phyloP scores from a whole-genome alignment of 2,888 invertebrate genomes.

The Pogonocherus hispidulus region DNA sequence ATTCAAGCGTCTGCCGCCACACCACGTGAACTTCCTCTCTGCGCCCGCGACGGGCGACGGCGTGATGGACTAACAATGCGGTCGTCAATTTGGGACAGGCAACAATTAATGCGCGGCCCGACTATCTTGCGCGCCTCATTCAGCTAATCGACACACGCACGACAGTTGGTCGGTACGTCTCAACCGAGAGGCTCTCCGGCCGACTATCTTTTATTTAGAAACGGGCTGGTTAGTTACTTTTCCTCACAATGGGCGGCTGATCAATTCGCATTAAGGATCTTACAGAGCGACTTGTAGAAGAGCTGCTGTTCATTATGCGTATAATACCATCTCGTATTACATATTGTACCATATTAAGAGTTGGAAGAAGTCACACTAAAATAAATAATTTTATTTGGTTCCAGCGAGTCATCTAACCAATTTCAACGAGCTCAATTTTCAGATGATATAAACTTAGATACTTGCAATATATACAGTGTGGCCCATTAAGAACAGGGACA shows the following conservation, averaged over 20 bases:
- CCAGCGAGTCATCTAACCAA: too few species aligned
- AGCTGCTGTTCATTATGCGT: background rate
- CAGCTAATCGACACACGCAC: constrained; percentile 21
- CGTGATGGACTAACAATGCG: constrained; percentile 30
- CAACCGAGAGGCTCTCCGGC: background rate
- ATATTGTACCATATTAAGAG: background rate
- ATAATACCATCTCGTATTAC: background rate
- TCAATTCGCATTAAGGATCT: background rate
- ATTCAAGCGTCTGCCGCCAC: constrained; percentile 7
- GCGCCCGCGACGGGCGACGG: background rate
- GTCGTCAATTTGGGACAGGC: constrained; percentile 27
- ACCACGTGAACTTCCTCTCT: constrained; percentile 11
- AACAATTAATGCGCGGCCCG: constrained; percentile 27
- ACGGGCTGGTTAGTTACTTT: constrained; percentile 19
- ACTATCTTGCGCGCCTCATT: constrained; percentile 20
- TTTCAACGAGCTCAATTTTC: too few species aligned
- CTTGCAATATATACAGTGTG: too few species aligned
- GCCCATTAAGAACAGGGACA: too few species aligned
- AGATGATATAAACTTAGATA: too few species aligned
- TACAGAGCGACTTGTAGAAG: background rate
- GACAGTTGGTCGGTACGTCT: constrained; percentile 19
- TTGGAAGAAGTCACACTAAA: too few species aligned
- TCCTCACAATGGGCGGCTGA: constrained; percentile 14
- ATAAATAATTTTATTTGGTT: too few species aligned
- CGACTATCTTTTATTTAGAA: background rate